A percentile compares a stretch with the other conserved stretches of the same genome.
phyloP scores from a whole-genome alignment of 2,797 vertebrate species.

The Lutjanus argentimaculatus region DNA sequence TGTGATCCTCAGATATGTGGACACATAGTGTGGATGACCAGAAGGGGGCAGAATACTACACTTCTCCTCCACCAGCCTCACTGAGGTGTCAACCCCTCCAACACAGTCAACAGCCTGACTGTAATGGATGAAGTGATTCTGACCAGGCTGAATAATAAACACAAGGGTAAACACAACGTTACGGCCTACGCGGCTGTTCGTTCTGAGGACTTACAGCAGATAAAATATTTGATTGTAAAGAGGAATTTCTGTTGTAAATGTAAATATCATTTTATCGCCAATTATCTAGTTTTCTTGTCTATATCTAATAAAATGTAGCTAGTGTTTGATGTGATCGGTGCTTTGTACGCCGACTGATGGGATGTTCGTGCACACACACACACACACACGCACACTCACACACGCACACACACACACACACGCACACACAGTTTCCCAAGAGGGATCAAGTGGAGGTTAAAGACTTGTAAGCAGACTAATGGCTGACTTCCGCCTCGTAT shows the following conservation, averaged over 20 bases:
- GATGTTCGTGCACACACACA: constrained; percentile 4
- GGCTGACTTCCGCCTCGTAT: constrained; percentile 89
- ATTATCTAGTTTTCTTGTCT: background rate
- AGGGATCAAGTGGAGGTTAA: constrained; percentile 88
- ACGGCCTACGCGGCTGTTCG: background rate
- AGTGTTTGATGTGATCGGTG: background rate
- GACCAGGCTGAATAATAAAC: constrained; percentile 1
- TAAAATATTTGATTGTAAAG: background rate
- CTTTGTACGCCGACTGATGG: background rate
- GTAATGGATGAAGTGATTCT: background rate
- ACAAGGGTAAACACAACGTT: background rate
- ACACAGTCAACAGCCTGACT: background rate
- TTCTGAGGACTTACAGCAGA: background rate
- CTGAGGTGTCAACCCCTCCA: background rate
- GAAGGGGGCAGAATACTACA: constrained; percentile 88
- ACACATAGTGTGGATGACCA: constrained; percentile 63
- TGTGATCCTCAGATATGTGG: too few relatives aligned
- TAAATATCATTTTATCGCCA: background rate
- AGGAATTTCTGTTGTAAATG: background rate
- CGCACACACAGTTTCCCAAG: constrained; percentile 8
- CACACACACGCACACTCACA: constrained; percentile 32
- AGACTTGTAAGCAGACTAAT: constrained; percentile 87
- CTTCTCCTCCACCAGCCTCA: background rate
- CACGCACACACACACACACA: constrained; percentile 20
- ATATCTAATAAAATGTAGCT: background rate